phyloP scores from a whole-genome alignment of 1,140 invertebrate genomes.

The Drosophila pseudoananassae region DNA sequence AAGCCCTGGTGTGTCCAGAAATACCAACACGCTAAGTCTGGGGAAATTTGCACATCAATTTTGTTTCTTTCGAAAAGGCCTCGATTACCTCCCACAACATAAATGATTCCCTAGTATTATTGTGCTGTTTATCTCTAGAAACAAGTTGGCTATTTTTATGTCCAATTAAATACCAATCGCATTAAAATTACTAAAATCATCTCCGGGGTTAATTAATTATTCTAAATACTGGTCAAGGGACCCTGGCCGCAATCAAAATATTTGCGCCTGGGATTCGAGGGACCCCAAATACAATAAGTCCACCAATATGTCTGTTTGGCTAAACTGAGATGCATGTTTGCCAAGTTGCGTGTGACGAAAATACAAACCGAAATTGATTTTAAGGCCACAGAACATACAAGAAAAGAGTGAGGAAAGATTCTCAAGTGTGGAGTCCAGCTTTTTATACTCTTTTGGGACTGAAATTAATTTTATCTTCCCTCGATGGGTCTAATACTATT shows the following conservation, averaged over 20 bases:
- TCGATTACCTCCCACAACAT: not conserved
- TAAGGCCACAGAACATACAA: conserved; percentile 35
- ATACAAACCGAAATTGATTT: conserved; percentile 62
- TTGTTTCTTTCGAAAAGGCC: not conserved
- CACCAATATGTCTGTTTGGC: conserved; percentile 41
- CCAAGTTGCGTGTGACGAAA: conserved; percentile 54
- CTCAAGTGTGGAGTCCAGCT: not conserved
- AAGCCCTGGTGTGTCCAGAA: not conserved
- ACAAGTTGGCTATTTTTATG: not conserved
- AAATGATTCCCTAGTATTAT: not conserved
- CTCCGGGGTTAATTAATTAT: conserved; percentile 19
- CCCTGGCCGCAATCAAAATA: conserved; percentile 26
- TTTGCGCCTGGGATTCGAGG: conserved; percentile 28
- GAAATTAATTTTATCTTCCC: too few relatives aligned
- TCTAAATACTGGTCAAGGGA: conserved; percentile 17
- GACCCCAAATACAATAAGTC: conserved; percentile 14
- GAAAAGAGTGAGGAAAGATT: conserved; percentile 12
- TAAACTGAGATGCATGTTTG: conserved; percentile 38
- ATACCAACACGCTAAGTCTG: not conserved
- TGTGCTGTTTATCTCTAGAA: not conserved
- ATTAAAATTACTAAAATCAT: not conserved
- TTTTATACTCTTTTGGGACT: not conserved
- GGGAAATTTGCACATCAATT: conserved; percentile 1
- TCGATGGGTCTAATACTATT: too few relatives aligned
- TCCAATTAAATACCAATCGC: not conserved